Evolutionary conservation across 2,113 vertebrate genomes (phyloP), one percentile per base, ranked within the genome.

Genomic region (Oplegnathus fasciatus): DNA sequence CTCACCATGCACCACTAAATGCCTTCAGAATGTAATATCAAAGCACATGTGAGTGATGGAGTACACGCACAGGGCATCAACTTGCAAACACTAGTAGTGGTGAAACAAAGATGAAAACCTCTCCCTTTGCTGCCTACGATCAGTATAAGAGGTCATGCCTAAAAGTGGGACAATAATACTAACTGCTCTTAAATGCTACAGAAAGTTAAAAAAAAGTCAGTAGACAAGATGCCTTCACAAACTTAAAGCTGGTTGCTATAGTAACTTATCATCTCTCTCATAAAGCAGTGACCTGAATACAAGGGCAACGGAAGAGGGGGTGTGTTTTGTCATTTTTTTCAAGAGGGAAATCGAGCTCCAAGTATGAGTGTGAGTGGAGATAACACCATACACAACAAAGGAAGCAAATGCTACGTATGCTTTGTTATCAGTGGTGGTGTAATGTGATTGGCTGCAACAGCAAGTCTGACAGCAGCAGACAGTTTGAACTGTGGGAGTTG

Each of bases 401-500:
- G 79, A 74, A 85, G 46, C 22, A 9, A 34, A 61, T 10, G 60
- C 13, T 42, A 48, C 14, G 0, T 26, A 55, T 37, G 46, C 48
- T 75, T 58, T 17, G 60, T 57, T 74, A 77, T 82, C 80, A 58
- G 76, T 34, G 58, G 66, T 40, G 5, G 76, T 70, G 26, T 57
- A 48, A 57, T 67, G 54, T 32, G 75, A 91, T 58, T 82, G 84
- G 86, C 69, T 75, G 32, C 20, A 67, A 28, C 32, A 44, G 28
- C 2, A 0, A 6, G 65, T 71, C 44, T 62, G 69, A 89, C 28
- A 44, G 24, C 32, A 58, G 62, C 73, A 79, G 80, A 78, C 26
- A 42, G 60, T 58, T 82, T 71, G 42, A 71, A 68, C 42, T 83
- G 67, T 70, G 76, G 84, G 72, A 89, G 80, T 6, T 84, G 66